A percentile compares a stretch with the other conserved stretches of the same genome.
Conservation (phyloP, 2,113 vertebrate genomes). For the Ciconia maguari region DNA sequence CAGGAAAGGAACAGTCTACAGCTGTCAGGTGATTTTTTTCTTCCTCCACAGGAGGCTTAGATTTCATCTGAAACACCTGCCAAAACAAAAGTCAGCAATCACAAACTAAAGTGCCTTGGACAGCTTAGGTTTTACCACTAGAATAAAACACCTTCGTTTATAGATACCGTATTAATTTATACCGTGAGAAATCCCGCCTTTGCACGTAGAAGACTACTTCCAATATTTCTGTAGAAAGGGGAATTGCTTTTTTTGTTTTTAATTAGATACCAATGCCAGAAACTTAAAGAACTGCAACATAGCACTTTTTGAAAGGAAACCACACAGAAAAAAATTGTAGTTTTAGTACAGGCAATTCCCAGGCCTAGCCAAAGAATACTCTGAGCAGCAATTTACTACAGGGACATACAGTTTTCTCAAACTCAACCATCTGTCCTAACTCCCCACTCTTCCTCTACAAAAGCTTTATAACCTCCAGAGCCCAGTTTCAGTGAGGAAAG, state of each 20-base stretch:
- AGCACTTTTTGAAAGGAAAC: not conserved
- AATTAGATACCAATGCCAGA: not conserved
- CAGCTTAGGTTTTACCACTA: slow-evolving; percentile 7
- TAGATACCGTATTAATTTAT: not conserved
- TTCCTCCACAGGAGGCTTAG: slow-evolving; percentile 65
- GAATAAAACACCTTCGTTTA: not conserved
- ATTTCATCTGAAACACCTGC: slow-evolving; percentile 63
- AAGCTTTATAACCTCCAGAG: not conserved
- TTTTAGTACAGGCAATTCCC: not conserved
- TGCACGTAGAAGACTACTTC: not conserved
- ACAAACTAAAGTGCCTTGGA: slow-evolving; percentile 56
- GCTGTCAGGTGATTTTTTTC: slow-evolving; percentile 55
- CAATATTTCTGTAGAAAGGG: not conserved
- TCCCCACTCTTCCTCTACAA: not conserved
- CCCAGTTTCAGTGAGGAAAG: not conserved
- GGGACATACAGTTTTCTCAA: not conserved
- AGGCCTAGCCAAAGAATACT: not conserved
- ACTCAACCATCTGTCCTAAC: not conserved
- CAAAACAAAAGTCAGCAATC: slow-evolving; percentile 63
- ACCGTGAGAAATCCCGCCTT: not conserved
- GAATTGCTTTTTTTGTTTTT: not conserved
- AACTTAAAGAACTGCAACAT: not conserved
- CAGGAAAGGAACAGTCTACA: slow-evolving; percentile 55
- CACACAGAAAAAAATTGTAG: not conserved
- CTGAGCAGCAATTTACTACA: slow-evolving; percentile 13